These are phyloP conservation scores for Syngnathoides biaculeatus DNA, from an alignment of 2,113 vertebrate species.

Conservation along the genomic window DNA sequence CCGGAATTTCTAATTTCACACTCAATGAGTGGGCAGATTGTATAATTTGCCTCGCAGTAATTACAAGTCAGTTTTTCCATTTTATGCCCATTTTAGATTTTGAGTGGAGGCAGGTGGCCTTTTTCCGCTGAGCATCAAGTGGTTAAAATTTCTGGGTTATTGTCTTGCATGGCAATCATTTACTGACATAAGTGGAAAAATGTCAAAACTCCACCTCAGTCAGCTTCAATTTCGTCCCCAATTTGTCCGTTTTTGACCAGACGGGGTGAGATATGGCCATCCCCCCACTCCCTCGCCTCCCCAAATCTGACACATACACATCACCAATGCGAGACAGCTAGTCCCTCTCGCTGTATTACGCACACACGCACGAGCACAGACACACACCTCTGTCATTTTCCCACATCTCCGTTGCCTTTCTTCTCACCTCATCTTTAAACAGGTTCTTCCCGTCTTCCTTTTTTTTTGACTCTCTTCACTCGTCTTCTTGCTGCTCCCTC, in stretches of 20 bases:
- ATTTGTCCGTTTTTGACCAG: background rate
- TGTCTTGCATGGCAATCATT: background rate
- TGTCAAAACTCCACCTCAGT: background rate
- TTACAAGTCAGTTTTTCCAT: too few species aligned
- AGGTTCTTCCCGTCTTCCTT: conserved; percentile 18
- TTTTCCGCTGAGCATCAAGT: too few species aligned
- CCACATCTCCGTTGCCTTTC: conserved; percentile 22
- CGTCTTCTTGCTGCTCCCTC: conserved; percentile 33
- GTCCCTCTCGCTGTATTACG: conserved; percentile 32
- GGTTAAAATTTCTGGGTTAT: too few species aligned
- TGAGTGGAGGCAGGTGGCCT: too few species aligned
- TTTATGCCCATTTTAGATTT: too few species aligned
- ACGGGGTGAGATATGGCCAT: background rate
- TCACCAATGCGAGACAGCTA: conserved; percentile 38
- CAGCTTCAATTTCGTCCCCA: background rate
- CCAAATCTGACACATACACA: conserved; percentile 8
- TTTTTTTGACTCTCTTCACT: conserved; percentile 21
- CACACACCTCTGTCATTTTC: conserved; percentile 35
- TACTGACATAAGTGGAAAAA: background rate
- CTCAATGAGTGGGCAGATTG: too few species aligned
- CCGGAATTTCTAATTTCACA: too few species aligned
- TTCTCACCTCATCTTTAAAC: conserved; percentile 15
- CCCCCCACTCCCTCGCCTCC: background rate
- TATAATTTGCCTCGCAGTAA: too few species aligned
- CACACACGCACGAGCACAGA: conserved; percentile 16